These are phyloP conservation scores for Motacilla alba DNA, from an alignment of 2,113 vertebrate species.

Conservation along the genomic window DNA sequence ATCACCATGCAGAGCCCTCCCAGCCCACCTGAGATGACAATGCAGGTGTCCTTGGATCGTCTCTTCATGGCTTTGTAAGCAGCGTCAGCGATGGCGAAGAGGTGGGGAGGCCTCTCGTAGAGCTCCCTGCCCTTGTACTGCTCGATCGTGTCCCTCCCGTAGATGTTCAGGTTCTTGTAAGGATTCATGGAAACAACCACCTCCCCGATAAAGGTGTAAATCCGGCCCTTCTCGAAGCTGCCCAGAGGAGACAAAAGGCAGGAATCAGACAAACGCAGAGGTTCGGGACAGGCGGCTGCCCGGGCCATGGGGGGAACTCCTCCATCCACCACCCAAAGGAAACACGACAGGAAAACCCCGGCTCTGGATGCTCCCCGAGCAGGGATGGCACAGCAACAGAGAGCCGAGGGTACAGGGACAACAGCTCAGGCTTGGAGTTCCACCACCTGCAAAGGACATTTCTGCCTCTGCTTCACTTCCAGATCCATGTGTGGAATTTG, in stretches of 20 bases:
- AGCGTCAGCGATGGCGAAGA: constrained; percentile 94
- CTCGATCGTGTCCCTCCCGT: constrained; percentile 87
- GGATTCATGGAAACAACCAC: constrained; percentile 97
- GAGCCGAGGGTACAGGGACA: neutral
- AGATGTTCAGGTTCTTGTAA: constrained; percentile 93
- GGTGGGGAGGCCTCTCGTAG: constrained; percentile 95
- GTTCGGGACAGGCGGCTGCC: neutral
- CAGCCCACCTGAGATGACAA: constrained; percentile 92
- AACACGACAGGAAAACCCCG: rapidly evolving
- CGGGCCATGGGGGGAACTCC: neutral
- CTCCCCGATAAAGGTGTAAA: constrained; percentile 95
- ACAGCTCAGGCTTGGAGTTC: no score
- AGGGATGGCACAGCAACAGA: rapidly evolving
- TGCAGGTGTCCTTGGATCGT: constrained; percentile 95
- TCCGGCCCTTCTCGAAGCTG: constrained; percentile 95
- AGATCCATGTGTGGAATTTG: rapidly evolving
- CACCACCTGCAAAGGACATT: neutral
- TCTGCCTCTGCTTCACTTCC: neutral
- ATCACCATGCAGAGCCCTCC: neutral
- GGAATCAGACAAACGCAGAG: neutral
- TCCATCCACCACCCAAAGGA: rapidly evolving
- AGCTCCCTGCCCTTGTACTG: constrained; percentile 93
- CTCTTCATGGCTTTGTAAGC: constrained; percentile 99
- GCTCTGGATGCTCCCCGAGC: rapidly evolving
- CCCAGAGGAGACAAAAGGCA: neutral